Evolutionary conservation across 92 coral and sea anemone species (phyloP).

Genomic region (Epizoanthus rinbou): DNA sequence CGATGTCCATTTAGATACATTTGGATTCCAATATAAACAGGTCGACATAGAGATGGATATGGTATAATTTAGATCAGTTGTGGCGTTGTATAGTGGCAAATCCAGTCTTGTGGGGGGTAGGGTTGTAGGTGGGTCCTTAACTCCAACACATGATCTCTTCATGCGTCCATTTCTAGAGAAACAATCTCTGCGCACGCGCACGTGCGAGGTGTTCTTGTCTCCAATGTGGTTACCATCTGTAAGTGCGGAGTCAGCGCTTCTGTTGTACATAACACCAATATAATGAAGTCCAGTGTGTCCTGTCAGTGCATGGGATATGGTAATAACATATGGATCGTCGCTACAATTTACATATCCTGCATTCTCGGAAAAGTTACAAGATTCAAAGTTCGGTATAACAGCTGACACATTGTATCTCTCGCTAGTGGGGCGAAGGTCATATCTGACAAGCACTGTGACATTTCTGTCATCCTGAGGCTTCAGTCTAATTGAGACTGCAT

Average conservation of each 20-base stretch:
- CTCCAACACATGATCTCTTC: conserved; percentile 84
- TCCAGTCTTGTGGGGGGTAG: conserved; percentile 55
- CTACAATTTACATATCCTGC: conserved; percentile 61
- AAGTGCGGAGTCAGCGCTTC: not conserved
- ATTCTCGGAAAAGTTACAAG: conserved; percentile 48
- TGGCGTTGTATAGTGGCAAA: conserved; percentile 59
- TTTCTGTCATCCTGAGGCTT: conserved; percentile 43
- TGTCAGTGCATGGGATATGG: conserved; percentile 63
- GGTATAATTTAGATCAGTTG: conserved; percentile 77
- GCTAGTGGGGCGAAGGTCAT: conserved; percentile 67
- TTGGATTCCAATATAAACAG: conserved; percentile 76
- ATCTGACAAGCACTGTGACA: conserved; percentile 70
- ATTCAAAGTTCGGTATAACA: conserved; percentile 63
- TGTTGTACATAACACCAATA: conserved; percentile 55
- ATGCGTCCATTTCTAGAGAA: conserved; percentile 57
- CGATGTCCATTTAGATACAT: conserved; percentile 69
- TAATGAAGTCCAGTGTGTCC: conserved; percentile 76
- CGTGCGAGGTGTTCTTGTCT: not conserved
- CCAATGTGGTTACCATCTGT: not conserved
- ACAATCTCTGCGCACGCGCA: conserved; percentile 71
- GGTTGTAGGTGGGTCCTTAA: conserved; percentile 87
- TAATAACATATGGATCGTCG: conserved; percentile 63
- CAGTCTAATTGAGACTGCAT: conserved; percentile 63
- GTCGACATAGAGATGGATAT: conserved; percentile 74
- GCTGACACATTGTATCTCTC: conserved; percentile 61